Evolutionary conservation across 2,113 vertebrate genomes (phyloP).

Genomic region (Orientallactaga bullata): DNA sequence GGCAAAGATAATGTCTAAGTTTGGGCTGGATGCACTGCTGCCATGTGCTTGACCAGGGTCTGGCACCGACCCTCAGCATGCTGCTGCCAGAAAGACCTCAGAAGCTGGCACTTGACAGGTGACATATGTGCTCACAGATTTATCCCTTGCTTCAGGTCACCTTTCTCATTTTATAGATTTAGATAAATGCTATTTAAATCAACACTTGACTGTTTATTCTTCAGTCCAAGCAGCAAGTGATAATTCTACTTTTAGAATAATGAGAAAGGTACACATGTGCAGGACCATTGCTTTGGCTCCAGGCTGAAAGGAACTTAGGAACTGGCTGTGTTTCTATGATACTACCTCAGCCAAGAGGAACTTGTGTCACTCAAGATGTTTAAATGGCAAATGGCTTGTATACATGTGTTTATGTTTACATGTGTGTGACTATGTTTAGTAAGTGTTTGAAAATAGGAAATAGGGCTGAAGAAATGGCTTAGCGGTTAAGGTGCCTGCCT

Average conservation of each 20-base stretch:
- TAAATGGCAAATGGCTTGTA: conserved; percentile 19
- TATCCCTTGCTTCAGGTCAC: not conserved
- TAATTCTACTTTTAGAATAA: not conserved
- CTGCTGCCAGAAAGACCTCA: not conserved
- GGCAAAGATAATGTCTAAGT: not conserved
- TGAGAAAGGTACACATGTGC: not conserved
- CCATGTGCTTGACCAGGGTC: not conserved
- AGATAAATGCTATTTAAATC: not conserved
- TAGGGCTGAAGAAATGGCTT: too few species aligned
- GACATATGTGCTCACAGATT: not conserved
- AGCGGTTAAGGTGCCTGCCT: too few species aligned
- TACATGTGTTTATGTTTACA: not conserved
- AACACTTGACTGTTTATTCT: not conserved
- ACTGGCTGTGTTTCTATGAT: not conserved
- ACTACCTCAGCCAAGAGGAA: not conserved
- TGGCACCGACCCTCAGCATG: not conserved
- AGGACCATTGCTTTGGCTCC: not conserved
- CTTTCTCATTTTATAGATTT: conserved; percentile 12
- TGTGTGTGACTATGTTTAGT: not conserved
- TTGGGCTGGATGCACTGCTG: not conserved
- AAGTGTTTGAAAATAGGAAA: not conserved
- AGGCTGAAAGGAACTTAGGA: not conserved
- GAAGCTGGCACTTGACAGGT: not conserved
- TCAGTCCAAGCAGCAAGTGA: not conserved
- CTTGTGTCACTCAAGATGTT: not conserved